A percentile compares a stretch with the other conserved stretches of the same genome.
Evolutionary conservation across 2,888 invertebrate species (phyloP).

Genomic region (Yponomeuta cagnagella): DNA sequence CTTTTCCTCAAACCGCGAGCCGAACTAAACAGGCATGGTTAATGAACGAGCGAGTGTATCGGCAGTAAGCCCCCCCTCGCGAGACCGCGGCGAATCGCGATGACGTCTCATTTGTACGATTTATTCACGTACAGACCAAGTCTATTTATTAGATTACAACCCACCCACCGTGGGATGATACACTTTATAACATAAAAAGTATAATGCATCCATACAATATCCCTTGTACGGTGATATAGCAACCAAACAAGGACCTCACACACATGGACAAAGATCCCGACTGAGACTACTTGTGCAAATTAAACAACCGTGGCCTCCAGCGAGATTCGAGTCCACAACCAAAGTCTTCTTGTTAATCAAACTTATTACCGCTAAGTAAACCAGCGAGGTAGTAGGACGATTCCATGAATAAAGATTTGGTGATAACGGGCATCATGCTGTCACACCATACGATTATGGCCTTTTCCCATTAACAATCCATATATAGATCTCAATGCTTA

Average conservation of each 20-base stretch:
- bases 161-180: neutral
- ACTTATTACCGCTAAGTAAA: too few relatives aligned
- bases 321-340: too few relatives aligned
- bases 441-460: neutral
- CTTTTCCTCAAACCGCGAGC: constrained; percentile 17
- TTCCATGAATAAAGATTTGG: neutral
- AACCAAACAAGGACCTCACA: too few relatives aligned
- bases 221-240: too few relatives aligned
- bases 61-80: constrained; percentile 38
- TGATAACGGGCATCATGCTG: neutral
- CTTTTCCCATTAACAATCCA: neutral
- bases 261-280: too few relatives aligned
- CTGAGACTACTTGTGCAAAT: too few relatives aligned
- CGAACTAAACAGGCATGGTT: constrained; percentile 62
- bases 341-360: too few relatives aligned
- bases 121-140: constrained; percentile 49
- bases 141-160: constrained; percentile 14
- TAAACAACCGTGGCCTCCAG: too few relatives aligned
- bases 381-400: too few relatives aligned
- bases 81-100: constrained; percentile 66
- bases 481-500: neutral
- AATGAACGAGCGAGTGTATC: constrained; percentile 47
- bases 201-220: too few relatives aligned
- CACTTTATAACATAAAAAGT: too few relatives aligned
- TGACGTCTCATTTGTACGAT: constrained; percentile 72